phyloP scores from a whole-genome alignment of 2,797 vertebrate genomes.

The Squalus acanthias region DNA sequence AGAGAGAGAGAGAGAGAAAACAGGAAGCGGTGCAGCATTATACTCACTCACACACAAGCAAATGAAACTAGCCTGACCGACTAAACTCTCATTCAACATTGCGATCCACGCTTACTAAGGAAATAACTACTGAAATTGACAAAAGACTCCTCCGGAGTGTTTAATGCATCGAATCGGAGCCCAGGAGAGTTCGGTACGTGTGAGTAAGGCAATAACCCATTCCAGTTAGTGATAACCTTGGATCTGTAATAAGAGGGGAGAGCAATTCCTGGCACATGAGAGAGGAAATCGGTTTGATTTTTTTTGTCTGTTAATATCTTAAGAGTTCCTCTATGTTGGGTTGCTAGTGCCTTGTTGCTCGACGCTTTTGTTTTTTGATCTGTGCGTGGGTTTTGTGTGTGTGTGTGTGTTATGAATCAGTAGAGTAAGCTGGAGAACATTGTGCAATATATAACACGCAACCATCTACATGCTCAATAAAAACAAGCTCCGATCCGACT shows the following conservation, averaged over 20 bases:
- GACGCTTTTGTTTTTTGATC: background rate
- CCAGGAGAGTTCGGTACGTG: background rate
- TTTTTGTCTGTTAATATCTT: background rate
- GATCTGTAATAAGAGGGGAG: background rate
- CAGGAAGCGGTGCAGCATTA: conserved; percentile 20
- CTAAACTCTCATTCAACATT: background rate
- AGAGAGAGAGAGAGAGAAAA: background rate
- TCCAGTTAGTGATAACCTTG: background rate
- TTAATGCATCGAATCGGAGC: conserved; percentile 16
- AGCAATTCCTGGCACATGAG: background rate
- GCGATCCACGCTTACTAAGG: background rate
- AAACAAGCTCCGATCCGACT: background rate
- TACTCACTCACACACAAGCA: background rate
- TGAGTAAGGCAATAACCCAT: background rate
- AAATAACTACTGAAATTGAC: background rate
- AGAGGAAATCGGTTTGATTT: background rate
- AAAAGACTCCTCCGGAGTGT: background rate
- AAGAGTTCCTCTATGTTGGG: background rate
- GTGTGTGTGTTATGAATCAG: background rate
- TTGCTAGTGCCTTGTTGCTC: background rate
- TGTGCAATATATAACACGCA: conserved; percentile 9
- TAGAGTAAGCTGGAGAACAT: background rate
- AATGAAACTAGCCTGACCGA: background rate
- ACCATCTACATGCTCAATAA: background rate
- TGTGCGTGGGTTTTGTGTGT: background rate